phyloP scores from a whole-genome alignment of 2,113 vertebrate genomes.

The Gambusia holbrooki region DNA sequence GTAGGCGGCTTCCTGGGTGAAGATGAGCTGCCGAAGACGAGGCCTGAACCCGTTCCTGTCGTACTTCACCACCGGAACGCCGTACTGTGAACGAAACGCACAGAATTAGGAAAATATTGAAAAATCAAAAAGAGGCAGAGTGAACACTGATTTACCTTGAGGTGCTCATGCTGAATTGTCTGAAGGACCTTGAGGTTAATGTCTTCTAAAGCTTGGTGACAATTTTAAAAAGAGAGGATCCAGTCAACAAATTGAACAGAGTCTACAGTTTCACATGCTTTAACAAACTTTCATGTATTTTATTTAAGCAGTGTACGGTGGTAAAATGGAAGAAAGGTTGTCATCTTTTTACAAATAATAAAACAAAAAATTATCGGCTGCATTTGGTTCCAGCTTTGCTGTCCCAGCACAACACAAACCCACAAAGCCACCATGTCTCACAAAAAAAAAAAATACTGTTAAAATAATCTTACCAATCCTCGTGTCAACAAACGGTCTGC shows the following conservation, averaged over 20 bases:
- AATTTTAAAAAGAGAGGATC: neutral
- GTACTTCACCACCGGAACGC: slow-evolving; percentile 87
- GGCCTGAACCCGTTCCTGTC: slow-evolving; percentile 92
- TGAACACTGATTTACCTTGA: slow-evolving; percentile 80
- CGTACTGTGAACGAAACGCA: slow-evolving; percentile 81
- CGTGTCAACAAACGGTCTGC: slow-evolving; percentile 83
- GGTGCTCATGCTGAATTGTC: slow-evolving; percentile 81
- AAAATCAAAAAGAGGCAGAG: neutral
- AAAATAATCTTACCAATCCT: slow-evolving; percentile 80
- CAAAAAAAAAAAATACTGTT: neutral
- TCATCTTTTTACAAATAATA: too few relatives aligned
- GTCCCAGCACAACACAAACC: neutral
- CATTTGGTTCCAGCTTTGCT: too few relatives aligned
- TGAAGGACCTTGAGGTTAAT: slow-evolving; percentile 85
- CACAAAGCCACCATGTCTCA: neutral
- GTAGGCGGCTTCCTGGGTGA: slow-evolving; percentile 84
- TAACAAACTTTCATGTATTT: neutral
- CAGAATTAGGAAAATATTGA: neutral
- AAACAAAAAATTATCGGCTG: too few relatives aligned
- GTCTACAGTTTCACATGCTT: too few relatives aligned
- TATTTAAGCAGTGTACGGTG: neutral
- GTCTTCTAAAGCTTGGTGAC: slow-evolving; percentile 78
- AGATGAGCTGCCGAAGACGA: slow-evolving; percentile 85
- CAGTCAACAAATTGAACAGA: neutral
- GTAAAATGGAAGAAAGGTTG: neutral